These are phyloP conservation scores for Hypotaenidia philippensis DNA, from an alignment of 2,797 vertebrate genomes.

Conservation along the genomic window DNA sequence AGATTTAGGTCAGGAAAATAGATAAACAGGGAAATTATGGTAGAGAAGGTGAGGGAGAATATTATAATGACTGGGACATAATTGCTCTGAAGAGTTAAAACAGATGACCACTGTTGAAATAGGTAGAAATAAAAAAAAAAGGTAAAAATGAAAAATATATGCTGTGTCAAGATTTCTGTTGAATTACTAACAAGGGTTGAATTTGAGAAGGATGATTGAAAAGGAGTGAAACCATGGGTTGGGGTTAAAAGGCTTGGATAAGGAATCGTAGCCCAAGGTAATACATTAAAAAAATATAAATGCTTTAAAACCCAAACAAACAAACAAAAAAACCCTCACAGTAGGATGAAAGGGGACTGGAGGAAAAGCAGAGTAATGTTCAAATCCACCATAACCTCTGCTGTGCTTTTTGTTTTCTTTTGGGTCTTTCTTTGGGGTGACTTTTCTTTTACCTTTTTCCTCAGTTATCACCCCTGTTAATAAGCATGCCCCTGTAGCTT, in stretches of 20 bases:
- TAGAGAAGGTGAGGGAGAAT: not conserved
- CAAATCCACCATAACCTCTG: not conserved
- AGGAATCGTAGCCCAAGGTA: not conserved
- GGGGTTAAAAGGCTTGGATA: not conserved
- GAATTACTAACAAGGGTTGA: not conserved
- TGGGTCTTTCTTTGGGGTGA: rapidly evolving
- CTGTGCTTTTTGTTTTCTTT: not conserved
- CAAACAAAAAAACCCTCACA: too few relatives aligned
- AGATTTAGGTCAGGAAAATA: not conserved
- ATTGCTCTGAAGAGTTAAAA: not conserved
- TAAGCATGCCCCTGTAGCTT: not conserved
- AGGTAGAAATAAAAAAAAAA: not conserved
- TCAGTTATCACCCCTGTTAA: not conserved
- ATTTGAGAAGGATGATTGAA: not conserved
- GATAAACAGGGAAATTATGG: not conserved
- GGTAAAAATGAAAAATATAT: not conserved
- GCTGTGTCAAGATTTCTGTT: not conserved
- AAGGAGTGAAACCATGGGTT: not conserved
- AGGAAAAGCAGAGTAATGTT: not conserved
- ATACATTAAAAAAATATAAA: not conserved
- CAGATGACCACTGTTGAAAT: not conserved
- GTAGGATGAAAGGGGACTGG: not conserved
- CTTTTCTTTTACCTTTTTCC: not conserved
- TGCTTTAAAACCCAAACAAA: not conserved
- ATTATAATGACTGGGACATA: not conserved